Evolutionary conservation across 1,140 invertebrate species (phyloP).

Genomic region (Melitaea cinxia): DNA sequence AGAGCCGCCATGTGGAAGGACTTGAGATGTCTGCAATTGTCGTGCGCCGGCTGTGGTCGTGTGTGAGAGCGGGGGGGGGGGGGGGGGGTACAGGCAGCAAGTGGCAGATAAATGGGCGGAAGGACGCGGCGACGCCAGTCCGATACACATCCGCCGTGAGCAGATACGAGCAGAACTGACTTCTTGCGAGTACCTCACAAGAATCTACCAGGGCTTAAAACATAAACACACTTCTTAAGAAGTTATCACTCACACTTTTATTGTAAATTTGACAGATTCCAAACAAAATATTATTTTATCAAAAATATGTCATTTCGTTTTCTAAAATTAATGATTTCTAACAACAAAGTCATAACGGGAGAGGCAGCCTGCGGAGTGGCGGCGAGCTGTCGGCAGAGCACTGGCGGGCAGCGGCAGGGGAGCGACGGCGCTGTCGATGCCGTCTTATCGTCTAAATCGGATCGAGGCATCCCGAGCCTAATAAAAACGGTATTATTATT

Average conservation of each 20-base stretch:
- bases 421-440: not conserved
- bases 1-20: not conserved
- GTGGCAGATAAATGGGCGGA: constrained; percentile 63
- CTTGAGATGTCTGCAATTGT: constrained; percentile 1
- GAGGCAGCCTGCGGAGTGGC: no score
- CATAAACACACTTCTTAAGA: not conserved
- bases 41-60: constrained; percentile 6
- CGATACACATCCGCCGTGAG: constrained; percentile 48
- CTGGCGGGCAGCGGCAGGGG: not conserved
- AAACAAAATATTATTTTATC: no score
- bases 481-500: constrained; percentile 44
- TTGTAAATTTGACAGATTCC: no score
- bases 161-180: not conserved
- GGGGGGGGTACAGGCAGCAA: constrained; percentile 5
- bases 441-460: constrained; percentile 10
- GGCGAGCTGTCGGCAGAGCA: not conserved
- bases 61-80: not conserved
- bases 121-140: constrained; percentile 44
- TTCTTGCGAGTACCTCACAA: not conserved
- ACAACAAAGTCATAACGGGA: no score
- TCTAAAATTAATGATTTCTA: no score
- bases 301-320: no score
- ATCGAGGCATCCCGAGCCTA: constrained; percentile 19
- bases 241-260: not conserved
- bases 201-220: no score